Percentiles rank a stretch among this genome's conserved stretches.
phyloP scores from a whole-genome alignment of 2,888 invertebrate genomes.

The Rhyacophila evoluta region DNA sequence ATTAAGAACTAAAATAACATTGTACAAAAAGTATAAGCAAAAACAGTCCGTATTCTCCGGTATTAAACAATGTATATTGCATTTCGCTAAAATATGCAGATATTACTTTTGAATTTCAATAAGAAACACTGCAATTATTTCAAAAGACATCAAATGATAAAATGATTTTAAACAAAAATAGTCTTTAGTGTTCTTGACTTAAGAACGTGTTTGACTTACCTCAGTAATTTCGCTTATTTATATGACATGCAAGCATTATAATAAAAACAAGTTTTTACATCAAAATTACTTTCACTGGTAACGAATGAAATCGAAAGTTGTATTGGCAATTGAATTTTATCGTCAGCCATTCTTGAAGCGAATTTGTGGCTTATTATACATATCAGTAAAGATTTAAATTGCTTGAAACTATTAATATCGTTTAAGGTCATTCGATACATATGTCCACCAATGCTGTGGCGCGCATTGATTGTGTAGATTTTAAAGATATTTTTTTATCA shows the following conservation, averaged over 20 bases:
- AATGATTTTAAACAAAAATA: background rate
- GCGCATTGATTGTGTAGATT: background rate
- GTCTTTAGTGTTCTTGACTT: background rate
- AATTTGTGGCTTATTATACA: conserved; percentile 1
- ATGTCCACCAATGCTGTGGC: conserved; percentile 11
- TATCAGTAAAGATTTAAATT: background rate
- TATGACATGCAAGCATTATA: background rate
- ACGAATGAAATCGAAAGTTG: conserved; percentile 53
- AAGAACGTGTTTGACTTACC: background rate
- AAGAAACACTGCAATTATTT: background rate
- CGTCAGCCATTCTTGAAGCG: background rate
- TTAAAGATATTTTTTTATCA: background rate
- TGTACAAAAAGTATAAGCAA: background rate
- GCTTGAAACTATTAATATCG: background rate
- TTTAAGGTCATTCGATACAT: conserved; percentile 37
- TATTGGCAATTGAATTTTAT: conserved; percentile 38
- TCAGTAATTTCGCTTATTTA: background rate
- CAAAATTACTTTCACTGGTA: conserved; percentile 48
- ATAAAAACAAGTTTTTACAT: conserved; percentile 27
- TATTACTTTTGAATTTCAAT: background rate
- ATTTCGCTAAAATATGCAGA: background rate
- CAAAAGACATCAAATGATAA: background rate
- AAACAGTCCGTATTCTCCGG: background rate
- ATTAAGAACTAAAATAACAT: conserved; percentile 5
- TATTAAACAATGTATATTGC: background rate